A percentile compares a stretch with the other conserved stretches of the same genome.
Conservation (phyloP, 2,113 vertebrate species). For the Eptesicus fuscus region DNA sequence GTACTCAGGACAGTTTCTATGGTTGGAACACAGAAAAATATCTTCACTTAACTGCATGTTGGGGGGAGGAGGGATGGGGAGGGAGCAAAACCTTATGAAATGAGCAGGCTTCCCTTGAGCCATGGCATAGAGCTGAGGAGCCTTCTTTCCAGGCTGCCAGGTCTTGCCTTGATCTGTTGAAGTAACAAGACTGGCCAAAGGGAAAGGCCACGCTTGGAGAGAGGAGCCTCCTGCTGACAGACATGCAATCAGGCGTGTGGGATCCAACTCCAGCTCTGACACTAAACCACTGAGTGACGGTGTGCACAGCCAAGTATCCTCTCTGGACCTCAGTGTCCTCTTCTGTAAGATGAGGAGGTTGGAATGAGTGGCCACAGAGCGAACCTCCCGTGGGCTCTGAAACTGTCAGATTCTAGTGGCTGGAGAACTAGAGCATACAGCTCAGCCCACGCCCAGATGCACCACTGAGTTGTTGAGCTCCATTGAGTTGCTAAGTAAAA, state of each 20-base stretch:
- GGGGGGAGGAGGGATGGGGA: background rate
- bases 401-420: background rate
- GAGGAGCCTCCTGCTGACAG: background rate
- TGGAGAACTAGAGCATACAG: background rate
- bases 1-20: constrained; percentile 58
- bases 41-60: constrained; percentile 30
- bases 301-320: background rate
- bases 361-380: background rate
- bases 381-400: background rate
- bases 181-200: background rate
- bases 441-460: background rate
- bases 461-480: background rate
- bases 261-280: background rate
- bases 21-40: constrained; percentile 64
- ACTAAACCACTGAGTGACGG: background rate
- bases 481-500: constrained; percentile 14
- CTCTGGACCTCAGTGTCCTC: background rate
- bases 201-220: background rate
- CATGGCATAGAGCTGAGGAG: background rate
- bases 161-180: background rate
- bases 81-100: background rate
- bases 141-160: background rate
- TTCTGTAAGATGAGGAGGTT: background rate
- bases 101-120: background rate
- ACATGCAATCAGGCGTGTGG: fast-evolving